Conservation (phyloP, 2,888 invertebrate species). For the Dryadula phaetusa region DNA sequence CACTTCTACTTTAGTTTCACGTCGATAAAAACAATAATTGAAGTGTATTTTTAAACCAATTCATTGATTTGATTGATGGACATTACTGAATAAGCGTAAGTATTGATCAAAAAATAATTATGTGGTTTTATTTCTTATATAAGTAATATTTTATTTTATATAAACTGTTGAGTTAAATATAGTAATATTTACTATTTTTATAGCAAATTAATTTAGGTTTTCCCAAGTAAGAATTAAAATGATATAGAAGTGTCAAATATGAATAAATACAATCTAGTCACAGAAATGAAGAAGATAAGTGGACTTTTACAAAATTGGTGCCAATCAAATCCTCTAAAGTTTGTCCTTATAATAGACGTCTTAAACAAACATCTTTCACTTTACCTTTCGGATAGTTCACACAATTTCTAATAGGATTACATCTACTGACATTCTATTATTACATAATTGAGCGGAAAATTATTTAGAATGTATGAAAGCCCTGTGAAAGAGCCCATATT, state of each 20-base stretch:
- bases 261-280: too few relatives aligned
- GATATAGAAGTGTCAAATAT: too few relatives aligned
- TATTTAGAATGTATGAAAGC: constrained; percentile 22
- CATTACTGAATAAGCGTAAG: too few relatives aligned
- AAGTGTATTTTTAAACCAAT: not conserved
- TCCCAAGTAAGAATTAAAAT: too few relatives aligned
- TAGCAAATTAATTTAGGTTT: too few relatives aligned
- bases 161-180: not conserved
- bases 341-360: not conserved
- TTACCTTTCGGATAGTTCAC: not conserved
- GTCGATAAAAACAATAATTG: not conserved
- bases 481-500: constrained; percentile 42
- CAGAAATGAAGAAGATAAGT: not conserved
- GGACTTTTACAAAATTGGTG: not conserved
- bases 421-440: constrained; percentile 3
- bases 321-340: not conserved
- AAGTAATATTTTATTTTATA: not conserved
- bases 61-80: not conserved
- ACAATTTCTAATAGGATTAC: constrained; percentile 9
- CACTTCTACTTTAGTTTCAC: not conserved
- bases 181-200: not conserved
- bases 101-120: not conserved
- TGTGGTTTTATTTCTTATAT: not conserved
- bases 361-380: constrained; percentile 7
- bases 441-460: constrained; percentile 23